Percentiles rank a stretch among this genome's conserved stretches.
phyloP scores from a whole-genome alignment of 2,888 invertebrate genomes.

The Ditula angustiorana region DNA sequence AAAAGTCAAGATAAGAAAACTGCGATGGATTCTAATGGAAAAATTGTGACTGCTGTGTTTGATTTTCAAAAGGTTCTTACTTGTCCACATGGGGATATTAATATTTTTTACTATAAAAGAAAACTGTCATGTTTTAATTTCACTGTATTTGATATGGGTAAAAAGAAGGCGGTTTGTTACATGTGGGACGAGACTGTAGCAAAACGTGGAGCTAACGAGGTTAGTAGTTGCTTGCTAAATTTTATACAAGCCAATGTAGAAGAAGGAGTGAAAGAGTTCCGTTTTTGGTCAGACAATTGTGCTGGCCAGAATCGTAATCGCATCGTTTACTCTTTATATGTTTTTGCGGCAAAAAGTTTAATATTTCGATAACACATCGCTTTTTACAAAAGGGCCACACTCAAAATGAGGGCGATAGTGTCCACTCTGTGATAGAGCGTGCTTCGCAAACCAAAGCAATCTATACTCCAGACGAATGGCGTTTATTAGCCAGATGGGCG shows the following conservation, averaged over 20 bases:
- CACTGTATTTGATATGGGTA: conserved; percentile 41
- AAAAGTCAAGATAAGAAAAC: conserved; percentile 36
- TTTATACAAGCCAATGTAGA: background rate
- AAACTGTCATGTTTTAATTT: conserved; percentile 39
- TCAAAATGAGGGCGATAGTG: conserved; percentile 39
- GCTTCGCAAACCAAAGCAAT: conserved; percentile 19
- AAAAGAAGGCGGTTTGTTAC: conserved; percentile 38
- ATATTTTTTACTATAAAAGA: conserved; percentile 41
- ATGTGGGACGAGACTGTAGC: conserved; percentile 43
- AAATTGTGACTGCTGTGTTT: conserved; percentile 39
- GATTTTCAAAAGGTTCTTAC: conserved; percentile 44
- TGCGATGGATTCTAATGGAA: conserved; percentile 29
- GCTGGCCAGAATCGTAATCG: conserved; percentile 42
- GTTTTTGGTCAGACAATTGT: conserved; percentile 21
- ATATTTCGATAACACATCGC: conserved; percentile 32
- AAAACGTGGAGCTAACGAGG: conserved; percentile 41
- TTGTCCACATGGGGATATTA: conserved; percentile 41
- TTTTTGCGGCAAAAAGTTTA: conserved; percentile 22
- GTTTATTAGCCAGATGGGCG: conserved; percentile 40
- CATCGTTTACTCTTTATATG: conserved; percentile 38
- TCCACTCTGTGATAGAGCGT: conserved; percentile 40
- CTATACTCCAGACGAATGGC: conserved; percentile 42
- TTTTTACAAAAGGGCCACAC: conserved; percentile 34
- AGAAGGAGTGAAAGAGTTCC: background rate
- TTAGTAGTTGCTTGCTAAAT: conserved; percentile 6